These are phyloP conservation scores for Nothura maculosa DNA, from an alignment of 2,797 vertebrate species.

Conservation along the genomic window DNA sequence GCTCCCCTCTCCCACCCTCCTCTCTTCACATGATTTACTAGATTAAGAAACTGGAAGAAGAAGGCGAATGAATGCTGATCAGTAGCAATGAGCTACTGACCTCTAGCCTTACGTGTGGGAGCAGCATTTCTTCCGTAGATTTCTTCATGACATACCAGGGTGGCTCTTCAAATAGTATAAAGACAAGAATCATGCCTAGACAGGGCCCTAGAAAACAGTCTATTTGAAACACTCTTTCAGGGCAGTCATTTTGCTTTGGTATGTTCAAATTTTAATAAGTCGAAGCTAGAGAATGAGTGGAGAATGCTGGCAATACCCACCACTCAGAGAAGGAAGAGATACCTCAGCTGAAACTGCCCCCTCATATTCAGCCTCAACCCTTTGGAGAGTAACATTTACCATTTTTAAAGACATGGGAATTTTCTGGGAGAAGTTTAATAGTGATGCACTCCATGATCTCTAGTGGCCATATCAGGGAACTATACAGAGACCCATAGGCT, in stretches of 20 bases:
- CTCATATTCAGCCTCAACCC: background rate
- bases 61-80: background rate
- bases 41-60: background rate
- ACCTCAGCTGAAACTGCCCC: background rate
- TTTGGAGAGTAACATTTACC: background rate
- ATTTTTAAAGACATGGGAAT: background rate
- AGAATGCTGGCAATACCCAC: background rate
- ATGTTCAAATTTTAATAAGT: background rate
- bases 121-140: background rate
- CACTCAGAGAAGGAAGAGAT: background rate
- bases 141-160: background rate
- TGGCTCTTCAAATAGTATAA: background rate
- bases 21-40: background rate
- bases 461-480: rapidly evolving
- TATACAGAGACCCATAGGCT: background rate
- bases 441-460: background rate
- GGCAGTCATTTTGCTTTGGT: background rate
- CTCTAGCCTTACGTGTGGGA: background rate
- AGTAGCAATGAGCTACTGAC: background rate
- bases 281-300: background rate
- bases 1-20: background rate
- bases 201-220: background rate
- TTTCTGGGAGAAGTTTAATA: background rate
- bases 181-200: background rate
- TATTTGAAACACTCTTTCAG: background rate